Conservation (phyloP, 2,888 invertebrate species). For the Spisula solida region DNA sequence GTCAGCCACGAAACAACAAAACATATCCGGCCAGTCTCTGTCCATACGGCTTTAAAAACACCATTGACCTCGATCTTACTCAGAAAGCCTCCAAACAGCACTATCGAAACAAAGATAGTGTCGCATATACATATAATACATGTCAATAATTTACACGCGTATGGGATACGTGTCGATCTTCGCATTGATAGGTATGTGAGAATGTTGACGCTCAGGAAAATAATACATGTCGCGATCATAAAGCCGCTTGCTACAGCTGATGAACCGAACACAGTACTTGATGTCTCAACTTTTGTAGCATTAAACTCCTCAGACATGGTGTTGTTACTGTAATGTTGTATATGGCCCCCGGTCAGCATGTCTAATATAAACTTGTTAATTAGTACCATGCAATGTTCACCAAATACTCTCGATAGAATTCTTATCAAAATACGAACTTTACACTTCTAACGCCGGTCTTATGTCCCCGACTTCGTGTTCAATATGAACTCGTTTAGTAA, state of each 20-base stretch:
- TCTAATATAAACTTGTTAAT: too few species aligned
- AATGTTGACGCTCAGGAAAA: background rate
- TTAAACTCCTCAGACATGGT: background rate
- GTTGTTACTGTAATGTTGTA: too few species aligned
- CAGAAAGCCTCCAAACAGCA: background rate
- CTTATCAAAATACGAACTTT: too few species aligned
- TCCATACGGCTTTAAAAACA: background rate
- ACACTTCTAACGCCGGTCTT: too few species aligned
- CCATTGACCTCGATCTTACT: background rate
- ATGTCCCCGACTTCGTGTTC: too few species aligned
- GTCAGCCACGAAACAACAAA: background rate
- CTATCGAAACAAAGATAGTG: background rate
- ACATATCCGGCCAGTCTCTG: background rate
- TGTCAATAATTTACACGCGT: background rate
- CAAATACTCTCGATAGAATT: too few species aligned
- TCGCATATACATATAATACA: background rate
- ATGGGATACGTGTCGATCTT: background rate
- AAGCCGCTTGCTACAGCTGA: background rate
- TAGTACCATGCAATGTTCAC: too few species aligned
- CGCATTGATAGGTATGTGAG: background rate
- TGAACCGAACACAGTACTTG: background rate
- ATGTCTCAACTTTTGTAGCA: background rate
- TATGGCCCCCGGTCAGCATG: too few species aligned
- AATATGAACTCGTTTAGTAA: too few species aligned
- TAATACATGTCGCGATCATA: background rate